phyloP scores from a whole-genome alignment of 2,888 invertebrate species.

The Cantharis flavilabris region DNA sequence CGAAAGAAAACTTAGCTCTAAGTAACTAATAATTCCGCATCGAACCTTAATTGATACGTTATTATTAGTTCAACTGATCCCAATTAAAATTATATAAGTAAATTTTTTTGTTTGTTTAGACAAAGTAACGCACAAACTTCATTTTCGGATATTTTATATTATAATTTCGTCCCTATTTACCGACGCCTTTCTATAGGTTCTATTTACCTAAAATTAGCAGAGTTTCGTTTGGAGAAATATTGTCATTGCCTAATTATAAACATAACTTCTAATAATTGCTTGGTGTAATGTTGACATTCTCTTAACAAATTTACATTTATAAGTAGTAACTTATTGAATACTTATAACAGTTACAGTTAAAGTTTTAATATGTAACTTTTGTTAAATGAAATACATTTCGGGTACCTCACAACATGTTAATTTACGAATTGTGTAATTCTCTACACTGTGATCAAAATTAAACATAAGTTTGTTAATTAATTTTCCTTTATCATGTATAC shows the following conservation, averaged over 20 bases:
- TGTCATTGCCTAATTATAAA: slow-evolving; percentile 55
- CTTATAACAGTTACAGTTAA: slow-evolving; percentile 31
- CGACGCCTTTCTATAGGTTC: slow-evolving; percentile 40
- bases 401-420: background rate
- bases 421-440: background rate
- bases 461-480: background rate
- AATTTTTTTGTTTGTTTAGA: slow-evolving; percentile 5
- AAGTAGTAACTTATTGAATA: slow-evolving; percentile 50
- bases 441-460: background rate
- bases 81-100: background rate
- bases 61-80: background rate
- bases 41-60: background rate
- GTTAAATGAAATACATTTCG: background rate
- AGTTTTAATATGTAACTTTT: background rate
- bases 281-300: slow-evolving; percentile 52
- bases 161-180: slow-evolving; percentile 40
- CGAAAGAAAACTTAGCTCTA: background rate
- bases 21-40: background rate
- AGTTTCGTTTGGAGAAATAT: slow-evolving; percentile 54
- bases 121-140: slow-evolving; percentile 6
- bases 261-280: slow-evolving; percentile 54
- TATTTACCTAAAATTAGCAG: slow-evolving; percentile 55
- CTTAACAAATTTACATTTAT: slow-evolving; percentile 53
- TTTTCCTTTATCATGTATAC: background rate
- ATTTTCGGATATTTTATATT: slow-evolving; percentile 20